phyloP scores from a whole-genome alignment of 2,113 vertebrate genomes.

The Callipepla californica region DNA sequence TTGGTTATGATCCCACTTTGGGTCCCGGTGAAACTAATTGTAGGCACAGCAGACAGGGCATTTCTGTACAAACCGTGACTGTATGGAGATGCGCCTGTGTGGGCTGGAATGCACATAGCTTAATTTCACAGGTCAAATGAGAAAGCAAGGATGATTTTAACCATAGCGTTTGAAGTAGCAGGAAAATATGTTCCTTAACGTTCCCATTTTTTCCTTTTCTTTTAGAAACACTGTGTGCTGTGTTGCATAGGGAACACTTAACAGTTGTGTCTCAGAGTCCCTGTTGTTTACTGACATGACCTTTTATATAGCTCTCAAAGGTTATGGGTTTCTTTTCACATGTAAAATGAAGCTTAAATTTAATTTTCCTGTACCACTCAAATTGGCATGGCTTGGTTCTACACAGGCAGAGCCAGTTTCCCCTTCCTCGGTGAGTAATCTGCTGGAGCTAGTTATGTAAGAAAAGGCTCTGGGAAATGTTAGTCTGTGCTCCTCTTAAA shows the following conservation, averaged over 20 bases:
- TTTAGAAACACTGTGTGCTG: background rate
- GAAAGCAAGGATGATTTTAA: slow-evolving; percentile 33
- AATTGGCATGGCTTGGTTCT: background rate
- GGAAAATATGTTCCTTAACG: slow-evolving; percentile 54
- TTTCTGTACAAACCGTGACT: slow-evolving; percentile 19
- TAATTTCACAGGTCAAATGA: slow-evolving; percentile 53
- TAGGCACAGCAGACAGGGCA: slow-evolving; percentile 16
- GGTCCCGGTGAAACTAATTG: slow-evolving; percentile 55
- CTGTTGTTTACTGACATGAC: slow-evolving; percentile 62
- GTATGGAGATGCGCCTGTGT: background rate
- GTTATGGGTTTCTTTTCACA: background rate
- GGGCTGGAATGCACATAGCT: background rate
- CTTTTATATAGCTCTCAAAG: slow-evolving; percentile 37
- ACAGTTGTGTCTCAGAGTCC: slow-evolving; percentile 39
- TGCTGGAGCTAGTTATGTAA: background rate
- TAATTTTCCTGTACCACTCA: background rate
- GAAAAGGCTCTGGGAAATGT: background rate
- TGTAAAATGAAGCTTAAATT: slow-evolving; percentile 19
- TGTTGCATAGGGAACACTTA: slow-evolving; percentile 4
- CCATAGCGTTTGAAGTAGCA: background rate
- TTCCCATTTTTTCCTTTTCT: slow-evolving; percentile 31
- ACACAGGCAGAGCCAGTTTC: background rate
- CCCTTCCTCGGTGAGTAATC: background rate
- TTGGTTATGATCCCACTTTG: background rate
- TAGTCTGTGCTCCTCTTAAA: background rate